A percentile compares a stretch with the other conserved stretches of the same genome.
Conservation (phyloP, 1,140 invertebrate species). For the Hirudo medicinalis region DNA sequence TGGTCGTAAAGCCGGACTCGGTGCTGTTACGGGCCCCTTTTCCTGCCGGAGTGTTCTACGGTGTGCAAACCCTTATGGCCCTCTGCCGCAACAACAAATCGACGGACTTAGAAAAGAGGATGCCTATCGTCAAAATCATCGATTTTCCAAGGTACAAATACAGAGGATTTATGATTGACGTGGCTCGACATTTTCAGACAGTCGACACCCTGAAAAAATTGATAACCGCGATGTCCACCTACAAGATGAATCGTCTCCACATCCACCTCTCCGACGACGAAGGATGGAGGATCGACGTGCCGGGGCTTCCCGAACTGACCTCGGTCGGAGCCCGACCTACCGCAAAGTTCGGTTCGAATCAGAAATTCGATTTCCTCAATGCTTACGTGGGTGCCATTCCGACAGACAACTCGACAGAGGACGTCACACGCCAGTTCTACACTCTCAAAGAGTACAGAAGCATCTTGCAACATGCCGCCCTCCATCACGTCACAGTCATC, state of each 20-base stretch:
- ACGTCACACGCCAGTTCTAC: constrained; percentile 31
- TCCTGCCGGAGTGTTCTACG: too few relatives aligned
- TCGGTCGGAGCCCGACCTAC: neutral
- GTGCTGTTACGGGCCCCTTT: too few relatives aligned
- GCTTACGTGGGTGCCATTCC: neutral
- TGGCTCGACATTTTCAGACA: constrained; percentile 32
- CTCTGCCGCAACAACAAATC: too few relatives aligned
- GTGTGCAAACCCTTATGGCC: too few relatives aligned
- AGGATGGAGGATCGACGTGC: constrained; percentile 37
- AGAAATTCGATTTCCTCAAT: neutral
- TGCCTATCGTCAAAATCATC: too few relatives aligned
- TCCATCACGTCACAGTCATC: constrained; percentile 31
- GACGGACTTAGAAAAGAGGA: too few relatives aligned
- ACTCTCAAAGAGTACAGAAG: constrained; percentile 31
- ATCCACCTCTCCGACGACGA: constrained; percentile 39
- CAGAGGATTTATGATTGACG: constrained; percentile 35
- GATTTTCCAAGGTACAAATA: constrained; percentile 20
- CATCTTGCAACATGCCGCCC: constrained; percentile 31
- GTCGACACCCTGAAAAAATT: constrained; percentile 27
- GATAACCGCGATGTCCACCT: constrained; percentile 33
- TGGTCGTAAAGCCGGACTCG: too few relatives aligned
- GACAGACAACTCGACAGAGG: neutral
- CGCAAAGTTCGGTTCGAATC: neutral
- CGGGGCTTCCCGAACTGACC: constrained; percentile 34
- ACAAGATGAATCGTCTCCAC: constrained; percentile 38